Percentiles rank a stretch among this genome's conserved stretches.
phyloP scores from a whole-genome alignment of 2,113 vertebrate genomes.

The Pheucticus melanocephalus region DNA sequence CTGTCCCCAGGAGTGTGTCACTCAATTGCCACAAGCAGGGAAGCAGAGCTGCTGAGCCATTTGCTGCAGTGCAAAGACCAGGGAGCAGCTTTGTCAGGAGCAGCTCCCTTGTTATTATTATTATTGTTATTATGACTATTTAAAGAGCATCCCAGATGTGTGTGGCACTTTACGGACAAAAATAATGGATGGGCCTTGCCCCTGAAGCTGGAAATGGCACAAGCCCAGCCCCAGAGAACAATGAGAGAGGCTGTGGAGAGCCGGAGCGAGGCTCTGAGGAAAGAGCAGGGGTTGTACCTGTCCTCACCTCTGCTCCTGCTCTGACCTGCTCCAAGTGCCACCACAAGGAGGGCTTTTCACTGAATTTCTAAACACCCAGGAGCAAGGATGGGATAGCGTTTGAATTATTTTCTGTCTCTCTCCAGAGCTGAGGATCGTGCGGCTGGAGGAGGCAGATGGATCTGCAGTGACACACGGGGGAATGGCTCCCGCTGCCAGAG shows the following conservation, averaged over 20 bases:
- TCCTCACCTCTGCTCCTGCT: neutral
- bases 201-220: neutral
- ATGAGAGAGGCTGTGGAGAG: neutral
- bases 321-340: neutral
- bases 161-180: neutral
- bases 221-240: neutral
- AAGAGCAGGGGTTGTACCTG: neutral
- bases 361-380: fast-evolving
- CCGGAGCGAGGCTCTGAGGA: fast-evolving
- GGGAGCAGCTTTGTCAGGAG: neutral
- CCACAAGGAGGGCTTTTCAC: fast-evolving
- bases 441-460: neutral
- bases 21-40: neutral
- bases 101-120: neutral
- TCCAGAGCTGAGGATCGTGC: neutral
- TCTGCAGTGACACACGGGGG: neutral
- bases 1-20: neutral
- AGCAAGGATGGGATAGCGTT: fast-evolving
- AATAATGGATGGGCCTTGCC: neutral
- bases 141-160: neutral
- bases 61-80: neutral
- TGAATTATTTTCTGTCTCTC: too few relatives aligned
- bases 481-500: neutral
- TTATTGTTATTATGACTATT: neutral
- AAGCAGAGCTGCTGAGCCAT: neutral